A percentile compares a stretch with the other conserved stretches of the same genome.
Conservation (phyloP, 2,797 vertebrate species). For the Syngnathus acus region DNA sequence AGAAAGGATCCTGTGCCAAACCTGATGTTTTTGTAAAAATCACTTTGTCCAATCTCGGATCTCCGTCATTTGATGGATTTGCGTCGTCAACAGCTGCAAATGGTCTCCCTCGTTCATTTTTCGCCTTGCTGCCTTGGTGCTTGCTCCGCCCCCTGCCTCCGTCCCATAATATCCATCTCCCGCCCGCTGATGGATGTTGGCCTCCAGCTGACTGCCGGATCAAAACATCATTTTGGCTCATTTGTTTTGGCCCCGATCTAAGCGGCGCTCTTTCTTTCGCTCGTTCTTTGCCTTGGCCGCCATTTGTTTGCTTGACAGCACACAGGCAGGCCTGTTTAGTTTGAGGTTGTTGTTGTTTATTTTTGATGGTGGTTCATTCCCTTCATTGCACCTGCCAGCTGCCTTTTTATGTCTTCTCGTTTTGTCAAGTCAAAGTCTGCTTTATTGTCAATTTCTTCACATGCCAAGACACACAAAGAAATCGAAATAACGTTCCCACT, state of each 20-base stretch:
- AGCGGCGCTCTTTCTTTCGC: neutral
- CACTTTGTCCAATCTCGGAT: too few relatives aligned
- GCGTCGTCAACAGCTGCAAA: neutral
- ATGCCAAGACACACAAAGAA: too few relatives aligned
- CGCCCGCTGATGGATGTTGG: conserved; percentile 28
- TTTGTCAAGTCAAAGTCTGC: neutral
- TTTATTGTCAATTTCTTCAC: too few relatives aligned
- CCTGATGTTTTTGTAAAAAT: too few relatives aligned
- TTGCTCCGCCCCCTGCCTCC: neutral
- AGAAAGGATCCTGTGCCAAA: too few relatives aligned
- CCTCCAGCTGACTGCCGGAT: conserved; percentile 29
- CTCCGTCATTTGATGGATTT: too few relatives aligned
- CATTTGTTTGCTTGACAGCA: conserved; percentile 1
- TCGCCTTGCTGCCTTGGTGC: neutral
- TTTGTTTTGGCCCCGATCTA: conserved; percentile 4
- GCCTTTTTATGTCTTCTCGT: neutral
- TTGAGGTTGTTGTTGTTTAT: neutral
- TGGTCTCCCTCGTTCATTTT: neutral
- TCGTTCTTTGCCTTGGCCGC: neutral
- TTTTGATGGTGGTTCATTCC: neutral
- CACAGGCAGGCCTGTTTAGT: neutral
- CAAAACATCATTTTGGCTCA: conserved; percentile 27
- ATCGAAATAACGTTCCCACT: too few relatives aligned
- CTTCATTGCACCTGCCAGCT: neutral
- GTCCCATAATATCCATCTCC: conserved; percentile 5